These are phyloP conservation scores for Zapus hudsonius DNA, from an alignment of 2,113 vertebrate genomes.

Conservation along the genomic window DNA sequence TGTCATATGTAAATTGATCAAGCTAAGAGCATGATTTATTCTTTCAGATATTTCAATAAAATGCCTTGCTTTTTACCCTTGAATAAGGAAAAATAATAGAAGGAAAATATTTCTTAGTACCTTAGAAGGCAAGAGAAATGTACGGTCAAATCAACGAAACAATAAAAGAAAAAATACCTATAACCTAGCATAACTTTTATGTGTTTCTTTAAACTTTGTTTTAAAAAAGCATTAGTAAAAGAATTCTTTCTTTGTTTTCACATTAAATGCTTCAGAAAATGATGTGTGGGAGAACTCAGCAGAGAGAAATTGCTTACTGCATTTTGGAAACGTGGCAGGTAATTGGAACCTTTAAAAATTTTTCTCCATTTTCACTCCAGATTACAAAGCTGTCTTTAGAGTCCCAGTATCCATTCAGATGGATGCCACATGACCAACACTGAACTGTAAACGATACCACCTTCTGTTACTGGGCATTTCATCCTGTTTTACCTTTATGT, in stretches of 20 bases:
- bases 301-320: slow-evolving; percentile 44
- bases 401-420: neutral
- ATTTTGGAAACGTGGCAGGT: slow-evolving; percentile 42
- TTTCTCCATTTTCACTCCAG: slow-evolving; percentile 23
- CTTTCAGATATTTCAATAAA: slow-evolving; percentile 1
- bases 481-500: neutral
- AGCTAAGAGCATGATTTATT: slow-evolving; percentile 21
- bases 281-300: slow-evolving; percentile 25
- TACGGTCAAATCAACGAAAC: neutral
- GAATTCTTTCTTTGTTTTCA: slow-evolving; percentile 51
- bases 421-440: neutral
- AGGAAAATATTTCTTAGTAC: neutral
- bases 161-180: neutral
- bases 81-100: neutral
- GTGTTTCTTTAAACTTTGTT: neutral
- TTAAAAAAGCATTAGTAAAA: slow-evolving; percentile 34
- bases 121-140: neutral
- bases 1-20: neutral
- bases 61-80: neutral
- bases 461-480: neutral
- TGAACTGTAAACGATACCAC: slow-evolving; percentile 15
- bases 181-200: neutral
- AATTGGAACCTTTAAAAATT: slow-evolving; percentile 40
- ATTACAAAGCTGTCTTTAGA: slow-evolving; percentile 26
- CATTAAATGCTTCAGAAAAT: slow-evolving; percentile 59